Base-by-base conservation (phyloP, 2,888 invertebrate genomes). In the Caradrina clavipalpis region DNA sequence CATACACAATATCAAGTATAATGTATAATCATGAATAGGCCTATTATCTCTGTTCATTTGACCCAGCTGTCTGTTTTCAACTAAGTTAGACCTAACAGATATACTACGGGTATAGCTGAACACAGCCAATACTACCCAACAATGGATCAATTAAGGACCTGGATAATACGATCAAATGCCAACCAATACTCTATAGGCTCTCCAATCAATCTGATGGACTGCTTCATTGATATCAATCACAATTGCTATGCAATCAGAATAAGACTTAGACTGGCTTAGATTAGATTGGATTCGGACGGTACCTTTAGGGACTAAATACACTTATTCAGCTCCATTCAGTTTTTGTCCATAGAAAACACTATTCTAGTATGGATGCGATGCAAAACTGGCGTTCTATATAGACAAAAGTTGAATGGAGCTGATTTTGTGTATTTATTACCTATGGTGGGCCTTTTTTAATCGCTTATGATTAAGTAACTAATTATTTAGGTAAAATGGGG, bases 71-170 rank as follows among this genome's bases (percentile, higher is more conserved):
- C 21, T 17, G 13, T 55, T 49, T 70, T 56, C 19, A 73, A 55
- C 58, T 66, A 26, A 22, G 73, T 58, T 39, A 19, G 26, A 61
- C 50, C 62, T 15, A 26, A 49, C 7, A 39, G 4, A 21, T 47
- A 22, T 35, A 42, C 21, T 35, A 61, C 11, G 17, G 19, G 31
- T 57, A 31, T 53, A 42, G 58, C 11, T 21, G 22, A 19, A 22
- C 22, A 65, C 21, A 54, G 22, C 11, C 57, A 55, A 31, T 58
- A 49, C 49, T 19, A 73, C 42, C 49, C 19, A 65, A 74, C 59
- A 73, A 73, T 56, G 51, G 68, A 56, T 60, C 55, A 60, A 73
- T 73, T 55, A 56, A 54, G 8, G 15, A 59, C 47, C 19, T 21
- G 58, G 13, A 73, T 45, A 65, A 65, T 59, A n/a, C 45, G 55